Evolutionary conservation across 2,888 invertebrate species (phyloP), one percentile per base, ranked within the genome.

Genomic region (Hypena proboscidalis): DNA sequence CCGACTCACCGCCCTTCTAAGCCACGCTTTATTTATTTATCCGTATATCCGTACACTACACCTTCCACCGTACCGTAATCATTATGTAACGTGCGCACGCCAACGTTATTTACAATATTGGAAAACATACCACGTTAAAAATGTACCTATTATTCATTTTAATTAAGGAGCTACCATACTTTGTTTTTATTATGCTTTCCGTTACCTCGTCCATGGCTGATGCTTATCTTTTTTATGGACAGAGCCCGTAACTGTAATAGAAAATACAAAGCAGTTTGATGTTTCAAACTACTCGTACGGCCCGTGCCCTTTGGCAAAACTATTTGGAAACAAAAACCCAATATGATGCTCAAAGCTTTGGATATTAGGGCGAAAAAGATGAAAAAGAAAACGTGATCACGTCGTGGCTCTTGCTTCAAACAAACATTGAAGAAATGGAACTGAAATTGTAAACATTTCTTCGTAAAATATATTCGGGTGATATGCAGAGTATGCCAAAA

Each of bases 1-100:
- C 52, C 55, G 58, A 53, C 58, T 75, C 74, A 72, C 63, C 65
- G 30, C 49, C 47, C 50, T 68, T 74, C 67, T 73, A 73, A 71
- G 67, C 66, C 53, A 54, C 52, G 41, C 39, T 61, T 56, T 61
- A 46, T 61, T 56, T 61, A 46, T 59, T 63, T 60, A 56, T 52
- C 65, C 46, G 10, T 45, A 45, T 44, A 39, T n/a, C 34, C 7
- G 32, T 57, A 44, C 41, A 40, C n/a, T n/a, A n/a, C n/a, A n/a
- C n/a, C n/a, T n/a, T n/a, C n/a, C n/a, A n/a, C n/a, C n/a, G n/a
- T 46, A 54, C 38, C 36, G 50, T 49, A 53, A 50, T 54, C 34
- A 40, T 64, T 53, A 60, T 47, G 55, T 58, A 53, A 54, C 34
- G 25, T 29, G 22, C 39, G 42, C 41, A 33, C 49, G 48, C 49